Evolutionary conservation across 1,140 invertebrate genomes (phyloP).

Genomic region (Ladona fulva): DNA sequence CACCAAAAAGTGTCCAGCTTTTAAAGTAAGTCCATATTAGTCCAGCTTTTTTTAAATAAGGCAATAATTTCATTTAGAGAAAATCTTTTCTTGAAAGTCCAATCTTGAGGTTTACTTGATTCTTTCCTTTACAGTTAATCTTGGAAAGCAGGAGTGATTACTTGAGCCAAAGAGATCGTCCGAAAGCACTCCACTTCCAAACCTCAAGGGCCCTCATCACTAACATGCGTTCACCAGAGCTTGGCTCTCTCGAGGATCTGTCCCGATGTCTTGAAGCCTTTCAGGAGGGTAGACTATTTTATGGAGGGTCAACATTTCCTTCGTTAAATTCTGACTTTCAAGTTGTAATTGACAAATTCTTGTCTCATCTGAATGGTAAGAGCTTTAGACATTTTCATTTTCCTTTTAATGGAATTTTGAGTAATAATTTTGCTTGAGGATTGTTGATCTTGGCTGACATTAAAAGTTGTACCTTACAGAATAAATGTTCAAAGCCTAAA

Average conservation of each 20-base stretch:
- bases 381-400: conserved; percentile 18
- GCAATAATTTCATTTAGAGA: too few relatives aligned
- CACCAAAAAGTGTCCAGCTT: too few relatives aligned
- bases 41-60: too few relatives aligned
- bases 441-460: too few relatives aligned
- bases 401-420: not conserved
- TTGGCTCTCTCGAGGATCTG: conserved; percentile 55
- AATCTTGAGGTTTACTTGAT: too few relatives aligned
- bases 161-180: conserved; percentile 67
- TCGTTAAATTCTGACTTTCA: conserved; percentile 51
- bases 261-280: conserved; percentile 62
- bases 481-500: too few relatives aligned
- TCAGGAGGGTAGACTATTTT: conserved; percentile 63
- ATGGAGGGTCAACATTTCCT: conserved; percentile 59
- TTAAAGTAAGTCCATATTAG: too few relatives aligned
- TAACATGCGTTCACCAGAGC: conserved; percentile 62
- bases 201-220: conserved; percentile 68
- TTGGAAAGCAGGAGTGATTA: conserved; percentile 60
- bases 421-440: too few relatives aligned
- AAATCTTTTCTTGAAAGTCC: too few relatives aligned
- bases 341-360: conserved; percentile 62
- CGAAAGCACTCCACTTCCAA: conserved; percentile 70
- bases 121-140: conserved; percentile 44
- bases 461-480: too few relatives aligned
- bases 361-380: conserved; percentile 61